These are phyloP conservation scores for Hyppa rectilinea DNA, from an alignment of 2,888 invertebrate genomes.

Conservation along the genomic window DNA sequence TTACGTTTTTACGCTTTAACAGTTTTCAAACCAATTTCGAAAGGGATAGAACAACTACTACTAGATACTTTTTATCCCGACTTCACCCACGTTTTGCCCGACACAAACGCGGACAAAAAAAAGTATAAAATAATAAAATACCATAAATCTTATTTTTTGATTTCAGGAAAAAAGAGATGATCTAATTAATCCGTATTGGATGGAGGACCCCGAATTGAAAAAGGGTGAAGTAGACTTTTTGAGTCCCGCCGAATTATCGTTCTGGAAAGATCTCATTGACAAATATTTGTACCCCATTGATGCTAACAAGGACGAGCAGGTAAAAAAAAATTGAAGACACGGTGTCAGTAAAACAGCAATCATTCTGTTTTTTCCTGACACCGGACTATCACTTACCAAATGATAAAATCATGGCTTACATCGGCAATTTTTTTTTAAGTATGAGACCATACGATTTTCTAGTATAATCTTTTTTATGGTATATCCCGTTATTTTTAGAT, in stretches of 20 bases:
- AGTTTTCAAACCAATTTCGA: background rate
- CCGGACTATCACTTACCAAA: constrained; percentile 10
- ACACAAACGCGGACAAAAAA: background rate
- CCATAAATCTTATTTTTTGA: background rate
- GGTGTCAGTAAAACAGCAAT: constrained; percentile 13
- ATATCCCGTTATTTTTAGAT: background rate
- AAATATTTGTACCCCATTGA: constrained; percentile 98
- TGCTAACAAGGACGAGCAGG: constrained; percentile 97
- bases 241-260: constrained; percentile 95
- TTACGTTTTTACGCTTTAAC: background rate
- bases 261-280: constrained; percentile 98
- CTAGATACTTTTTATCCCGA: background rate
- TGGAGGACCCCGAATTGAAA: constrained; percentile 96
- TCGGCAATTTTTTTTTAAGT: constrained; percentile 10
- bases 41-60: too few species aligned
- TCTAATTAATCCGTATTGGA: constrained; percentile 98
- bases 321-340: constrained; percentile 80
- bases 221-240: constrained; percentile 98
- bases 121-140: background rate
- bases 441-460: constrained; percentile 7
- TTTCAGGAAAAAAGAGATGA: constrained; percentile 94
- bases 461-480: background rate
- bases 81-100: too few species aligned
- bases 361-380: constrained; percentile 6
- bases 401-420: constrained; percentile 36